Evolutionary conservation across 2,888 invertebrate genomes (phyloP).

Genomic region (Perdita meconis): DNA sequence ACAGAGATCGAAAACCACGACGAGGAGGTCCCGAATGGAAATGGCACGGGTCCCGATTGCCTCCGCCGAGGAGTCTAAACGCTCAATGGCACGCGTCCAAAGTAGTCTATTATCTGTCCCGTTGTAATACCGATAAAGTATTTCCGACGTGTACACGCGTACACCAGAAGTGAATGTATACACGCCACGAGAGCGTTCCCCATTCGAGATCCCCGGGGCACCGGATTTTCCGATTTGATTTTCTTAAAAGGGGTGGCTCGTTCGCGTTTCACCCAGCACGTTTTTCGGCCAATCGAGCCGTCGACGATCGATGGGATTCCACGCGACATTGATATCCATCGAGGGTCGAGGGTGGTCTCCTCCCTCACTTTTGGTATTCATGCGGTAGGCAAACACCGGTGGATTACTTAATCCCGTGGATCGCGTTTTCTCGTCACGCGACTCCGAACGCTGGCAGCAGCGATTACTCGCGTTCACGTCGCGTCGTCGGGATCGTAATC

Average conservation of each 20-base stretch:
- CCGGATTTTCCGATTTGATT: slow-evolving; percentile 73
- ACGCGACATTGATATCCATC: slow-evolving; percentile 52
- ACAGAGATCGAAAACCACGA: slow-evolving; percentile 8
- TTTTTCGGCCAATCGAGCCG: slow-evolving; percentile 20
- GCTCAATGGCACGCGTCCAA: slow-evolving; percentile 44
- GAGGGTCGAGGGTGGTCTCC: slow-evolving; percentile 11
- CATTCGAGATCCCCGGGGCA: slow-evolving; percentile 61
- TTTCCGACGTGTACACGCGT: neutral
- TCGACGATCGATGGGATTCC: slow-evolving; percentile 18
- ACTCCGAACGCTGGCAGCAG: slow-evolving; percentile 46
- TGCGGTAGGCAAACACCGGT: slow-evolving; percentile 36
- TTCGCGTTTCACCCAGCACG: slow-evolving; percentile 19
- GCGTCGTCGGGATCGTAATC: slow-evolving; percentile 34
- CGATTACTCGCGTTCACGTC: slow-evolving; percentile 50
- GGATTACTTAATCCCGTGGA: slow-evolving; percentile 72
- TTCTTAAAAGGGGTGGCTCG: slow-evolving; percentile 70
- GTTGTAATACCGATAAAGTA: slow-evolving; percentile 19
- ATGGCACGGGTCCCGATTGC: slow-evolving; percentile 39
- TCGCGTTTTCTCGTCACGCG: slow-evolving; percentile 57
- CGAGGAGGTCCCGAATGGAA: slow-evolving; percentile 1
- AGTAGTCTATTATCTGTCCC: slow-evolving; percentile 40
- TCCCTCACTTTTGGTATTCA: neutral
- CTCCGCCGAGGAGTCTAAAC: slow-evolving; percentile 28
- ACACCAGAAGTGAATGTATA: slow-evolving; percentile 3
- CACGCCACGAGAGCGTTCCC: slow-evolving; percentile 32